A percentile compares a stretch with the other conserved stretches of the same genome.
Evolutionary conservation across 2,797 vertebrate genomes (phyloP).

Genomic region (Microctenopoma lineatum): DNA sequence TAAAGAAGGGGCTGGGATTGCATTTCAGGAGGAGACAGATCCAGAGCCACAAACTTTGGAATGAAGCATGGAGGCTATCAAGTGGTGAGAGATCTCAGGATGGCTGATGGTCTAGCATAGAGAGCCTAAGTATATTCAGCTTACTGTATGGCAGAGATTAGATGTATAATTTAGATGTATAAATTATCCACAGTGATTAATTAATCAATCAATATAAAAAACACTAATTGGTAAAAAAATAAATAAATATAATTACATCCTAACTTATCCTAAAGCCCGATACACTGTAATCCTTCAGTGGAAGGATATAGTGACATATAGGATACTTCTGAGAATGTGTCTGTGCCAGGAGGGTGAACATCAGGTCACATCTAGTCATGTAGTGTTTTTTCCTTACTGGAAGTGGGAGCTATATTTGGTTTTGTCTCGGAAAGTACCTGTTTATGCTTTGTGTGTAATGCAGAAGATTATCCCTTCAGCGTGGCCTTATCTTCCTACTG

Average conservation of each 20-base stretch:
- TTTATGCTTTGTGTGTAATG: conserved; percentile 52
- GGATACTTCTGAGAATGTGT: conserved; percentile 1
- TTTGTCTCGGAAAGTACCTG: conserved; percentile 55
- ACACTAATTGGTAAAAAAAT: not conserved
- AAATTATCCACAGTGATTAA: too few species aligned
- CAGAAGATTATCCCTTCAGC: conserved; percentile 38
- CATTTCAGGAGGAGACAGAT: too few species aligned
- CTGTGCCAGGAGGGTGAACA: not conserved
- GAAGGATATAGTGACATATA: conserved; percentile 1
- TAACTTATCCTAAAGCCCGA: not conserved
- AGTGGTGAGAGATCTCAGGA: too few species aligned
- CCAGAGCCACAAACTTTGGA: too few species aligned
- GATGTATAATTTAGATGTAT: too few species aligned
- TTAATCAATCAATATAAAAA: too few species aligned
- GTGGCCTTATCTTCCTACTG: conserved; percentile 42
- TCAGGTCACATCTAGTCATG: conserved; percentile 37
- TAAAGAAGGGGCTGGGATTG: too few species aligned
- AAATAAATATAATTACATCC: not conserved
- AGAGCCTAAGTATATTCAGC: not conserved
- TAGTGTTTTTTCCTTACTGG: conserved; percentile 50
- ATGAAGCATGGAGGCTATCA: too few species aligned
- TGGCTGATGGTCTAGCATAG: too few species aligned
- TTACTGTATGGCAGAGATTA: not conserved
- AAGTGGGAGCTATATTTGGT: conserved; percentile 62
- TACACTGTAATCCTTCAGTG: not conserved